Evolutionary conservation across 64 coral and sea anemone species (phyloP), one percentile per base, ranked within the genome.

Genomic region (Pocillopora damicornis): DNA sequence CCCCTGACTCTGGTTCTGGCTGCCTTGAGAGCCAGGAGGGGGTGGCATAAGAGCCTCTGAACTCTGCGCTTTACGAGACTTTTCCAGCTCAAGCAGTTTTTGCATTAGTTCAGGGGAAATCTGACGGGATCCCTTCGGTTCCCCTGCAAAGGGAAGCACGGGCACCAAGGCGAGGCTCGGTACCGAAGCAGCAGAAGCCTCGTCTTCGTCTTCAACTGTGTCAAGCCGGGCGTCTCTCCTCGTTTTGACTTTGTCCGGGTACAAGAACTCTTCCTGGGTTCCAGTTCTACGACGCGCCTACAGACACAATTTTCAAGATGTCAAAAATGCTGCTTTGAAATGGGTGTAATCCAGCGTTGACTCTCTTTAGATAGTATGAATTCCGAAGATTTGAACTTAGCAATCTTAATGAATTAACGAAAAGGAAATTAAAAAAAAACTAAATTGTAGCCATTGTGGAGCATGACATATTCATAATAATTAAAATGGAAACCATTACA

Each of bases 31-130:
- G 37, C 25, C 88, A 64, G 84, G 35, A 57, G 94, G 87, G 22
- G 91, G 94, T 9, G 88, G 87, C 87, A 97, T 90, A 6, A 75
- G 58, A 10, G 79, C 17, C 23, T 77, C 58, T 6, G 86, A 73
- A n/a, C 87, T 88, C 73, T 92, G 84, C 35, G 75, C 58, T 76
- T 95, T 99, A 16, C 97, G 90, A 74, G 97, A 89, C 56, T 94
- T 95, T 65, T 99, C 97, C 0, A 99, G 73, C 87, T 99, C 90
- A 58, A 99, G 73, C 13, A 99, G 36, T 90, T 99, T 99, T 57
- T 99, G 97, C 93, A 95, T 99, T 42, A 99, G 93, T 69, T 99
- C 97, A 60, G 93, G 88, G 37, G 94, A 97, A 17, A 97, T 97
- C 81, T 97, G 94, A 51, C 81, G 81, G 20, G 81, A 11, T 22